phyloP scores from a whole-genome alignment of 1,140 invertebrate species.

The Homarus americanus region DNA sequence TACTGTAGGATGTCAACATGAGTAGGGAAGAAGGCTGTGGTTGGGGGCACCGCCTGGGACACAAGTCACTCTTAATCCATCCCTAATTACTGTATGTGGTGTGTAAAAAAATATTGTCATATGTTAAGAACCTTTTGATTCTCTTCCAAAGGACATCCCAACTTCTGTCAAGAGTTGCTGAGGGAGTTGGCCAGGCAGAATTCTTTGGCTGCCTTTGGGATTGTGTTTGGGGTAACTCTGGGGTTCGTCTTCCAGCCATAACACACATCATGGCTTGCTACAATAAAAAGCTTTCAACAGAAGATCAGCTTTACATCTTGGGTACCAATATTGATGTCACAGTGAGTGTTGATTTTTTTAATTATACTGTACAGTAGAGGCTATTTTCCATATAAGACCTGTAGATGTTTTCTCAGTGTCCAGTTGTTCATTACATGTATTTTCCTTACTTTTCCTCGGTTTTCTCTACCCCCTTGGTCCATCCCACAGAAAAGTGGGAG shows the following conservation, averaged over 20 bases:
- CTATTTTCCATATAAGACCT: too few species aligned
- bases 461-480: background rate
- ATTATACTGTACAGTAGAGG: too few species aligned
- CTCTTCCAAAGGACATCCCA: constrained; percentile 60
- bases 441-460: background rate
- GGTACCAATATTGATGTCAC: constrained; percentile 91
- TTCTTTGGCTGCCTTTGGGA: constrained; percentile 96
- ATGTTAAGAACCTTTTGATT: background rate
- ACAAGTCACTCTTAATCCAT: too few species aligned
- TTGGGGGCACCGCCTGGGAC: too few species aligned
- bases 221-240: constrained; percentile 89
- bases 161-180: constrained; percentile 69
- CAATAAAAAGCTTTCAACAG: constrained; percentile 88
- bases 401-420: too few species aligned
- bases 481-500: too few species aligned
- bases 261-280: constrained; percentile 90
- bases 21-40: too few species aligned
- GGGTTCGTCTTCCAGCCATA: constrained; percentile 90
- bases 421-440: background rate
- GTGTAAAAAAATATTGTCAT: background rate
- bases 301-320: constrained; percentile 92
- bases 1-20: too few species aligned
- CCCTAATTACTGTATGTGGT: background rate
- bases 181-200: constrained; percentile 86
- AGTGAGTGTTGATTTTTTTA: constrained; percentile 79